phyloP scores from a whole-genome alignment of 2,888 invertebrate genomes.

The Amphipyra tragopoginis region DNA sequence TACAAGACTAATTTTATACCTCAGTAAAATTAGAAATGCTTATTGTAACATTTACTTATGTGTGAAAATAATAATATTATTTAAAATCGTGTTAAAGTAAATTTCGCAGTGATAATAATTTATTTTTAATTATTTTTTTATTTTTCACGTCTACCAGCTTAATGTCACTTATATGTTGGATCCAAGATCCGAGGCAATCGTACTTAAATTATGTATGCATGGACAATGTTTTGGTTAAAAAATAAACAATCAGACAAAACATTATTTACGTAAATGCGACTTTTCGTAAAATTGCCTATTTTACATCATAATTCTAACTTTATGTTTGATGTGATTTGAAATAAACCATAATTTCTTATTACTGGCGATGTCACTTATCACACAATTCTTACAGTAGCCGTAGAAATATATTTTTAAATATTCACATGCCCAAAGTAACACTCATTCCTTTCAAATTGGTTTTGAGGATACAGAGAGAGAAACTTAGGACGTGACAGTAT shows the following conservation, averaged over 20 bases:
- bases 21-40: slow-evolving; percentile 53
- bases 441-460: slow-evolving; percentile 12
- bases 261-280: slow-evolving; percentile 58
- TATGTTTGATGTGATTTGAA: slow-evolving; percentile 30
- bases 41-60: slow-evolving; percentile 45
- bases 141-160: slow-evolving; percentile 63
- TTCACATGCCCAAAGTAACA: slow-evolving; percentile 14
- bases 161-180: slow-evolving; percentile 56
- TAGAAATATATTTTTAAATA: slow-evolving; percentile 9
- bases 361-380: slow-evolving; percentile 25
- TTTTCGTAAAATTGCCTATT: slow-evolving; percentile 53
- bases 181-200: slow-evolving; percentile 60
- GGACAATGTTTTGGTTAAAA: slow-evolving; percentile 42
- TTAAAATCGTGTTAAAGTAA: slow-evolving; percentile 25
- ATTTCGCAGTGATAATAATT: slow-evolving; percentile 20
- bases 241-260: slow-evolving; percentile 33
- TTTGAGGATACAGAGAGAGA: slow-evolving; percentile 16
- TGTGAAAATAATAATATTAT: slow-evolving; percentile 40
- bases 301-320: slow-evolving; percentile 37
- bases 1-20: slow-evolving; percentile 55
- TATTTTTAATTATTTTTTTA: slow-evolving; percentile 48
- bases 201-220: slow-evolving; percentile 44
- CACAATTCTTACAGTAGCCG: slow-evolving; percentile 29
- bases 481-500: too few species aligned
- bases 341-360: slow-evolving; percentile 45